Evolutionary conservation across 2,888 invertebrate genomes (phyloP).

Genomic region (Habroteleia sp.): DNA sequence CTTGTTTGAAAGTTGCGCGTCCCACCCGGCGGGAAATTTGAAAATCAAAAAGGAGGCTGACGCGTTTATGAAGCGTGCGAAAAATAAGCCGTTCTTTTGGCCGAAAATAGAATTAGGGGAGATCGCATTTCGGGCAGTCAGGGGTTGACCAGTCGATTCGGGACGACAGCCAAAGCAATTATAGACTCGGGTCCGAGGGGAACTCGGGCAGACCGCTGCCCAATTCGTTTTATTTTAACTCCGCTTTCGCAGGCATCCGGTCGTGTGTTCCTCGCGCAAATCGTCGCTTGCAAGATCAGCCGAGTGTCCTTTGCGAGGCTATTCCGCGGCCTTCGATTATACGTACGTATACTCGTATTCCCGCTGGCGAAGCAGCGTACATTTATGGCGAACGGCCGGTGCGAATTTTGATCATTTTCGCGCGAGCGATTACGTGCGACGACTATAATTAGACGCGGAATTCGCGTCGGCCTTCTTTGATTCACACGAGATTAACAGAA

Average conservation of each 20-base stretch:
- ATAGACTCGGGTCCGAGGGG: slow-evolving; percentile 78
- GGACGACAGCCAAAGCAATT: slow-evolving; percentile 80
- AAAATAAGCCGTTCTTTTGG: slow-evolving; percentile 72
- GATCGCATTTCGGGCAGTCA: slow-evolving; percentile 79
- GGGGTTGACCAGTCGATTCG: slow-evolving; percentile 74
- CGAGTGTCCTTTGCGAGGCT: slow-evolving; percentile 67
- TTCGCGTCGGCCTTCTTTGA: slow-evolving; percentile 43
- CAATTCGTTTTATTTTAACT: slow-evolving; percentile 80
- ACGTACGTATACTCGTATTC: slow-evolving; percentile 55
- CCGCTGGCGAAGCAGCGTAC: too few relatives aligned
- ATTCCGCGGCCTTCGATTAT: slow-evolving; percentile 35
- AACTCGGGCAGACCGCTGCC: slow-evolving; percentile 71
- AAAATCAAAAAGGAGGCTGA: too few relatives aligned
- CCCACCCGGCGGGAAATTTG: too few relatives aligned
- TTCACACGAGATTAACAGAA: slow-evolving; percentile 13
- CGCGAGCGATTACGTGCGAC: slow-evolving; percentile 17
- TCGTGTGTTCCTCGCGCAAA: slow-evolving; percentile 76
- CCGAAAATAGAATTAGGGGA: slow-evolving; percentile 79
- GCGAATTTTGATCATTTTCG: slow-evolving; percentile 34
- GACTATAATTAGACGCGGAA: slow-evolving; percentile 46
- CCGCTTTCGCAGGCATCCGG: slow-evolving; percentile 79
- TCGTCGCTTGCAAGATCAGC: slow-evolving; percentile 67
- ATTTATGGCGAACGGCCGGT: slow-evolving; percentile 7
- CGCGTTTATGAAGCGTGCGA: too few relatives aligned
- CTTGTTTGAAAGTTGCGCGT: too few relatives aligned